Conservation (phyloP, 2,888 invertebrate genomes). For the Coenonympha glycerion region DNA sequence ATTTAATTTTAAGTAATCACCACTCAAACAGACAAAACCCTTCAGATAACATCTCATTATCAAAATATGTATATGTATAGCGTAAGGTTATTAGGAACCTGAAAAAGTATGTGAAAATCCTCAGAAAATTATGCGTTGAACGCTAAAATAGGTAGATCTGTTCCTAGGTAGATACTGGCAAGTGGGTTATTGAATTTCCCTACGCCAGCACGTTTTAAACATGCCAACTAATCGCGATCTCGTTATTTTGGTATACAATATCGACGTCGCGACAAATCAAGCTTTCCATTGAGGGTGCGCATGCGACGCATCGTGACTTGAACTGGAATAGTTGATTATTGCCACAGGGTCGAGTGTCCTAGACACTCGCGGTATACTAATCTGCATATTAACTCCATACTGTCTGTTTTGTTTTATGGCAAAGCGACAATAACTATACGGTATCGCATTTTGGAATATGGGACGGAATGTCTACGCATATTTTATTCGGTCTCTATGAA, state of each 20-base stretch:
- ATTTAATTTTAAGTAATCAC: no score
- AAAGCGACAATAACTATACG: background rate
- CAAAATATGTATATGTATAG: no score
- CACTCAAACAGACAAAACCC: no score
- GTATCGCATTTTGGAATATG: conserved; percentile 10
- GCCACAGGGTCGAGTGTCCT: conserved; percentile 31
- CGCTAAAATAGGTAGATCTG: no score
- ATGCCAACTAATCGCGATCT: background rate
- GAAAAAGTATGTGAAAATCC: no score
- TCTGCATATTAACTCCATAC: conserved; percentile 54
- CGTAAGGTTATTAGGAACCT: no score
- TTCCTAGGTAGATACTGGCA: no score
- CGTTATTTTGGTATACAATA: conserved; percentile 2
- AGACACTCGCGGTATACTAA: conserved; percentile 46
- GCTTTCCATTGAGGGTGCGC: conserved; percentile 38
- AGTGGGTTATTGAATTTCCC: background rate
- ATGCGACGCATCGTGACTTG: conserved; percentile 61
- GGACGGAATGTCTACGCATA: conserved; percentile 5
- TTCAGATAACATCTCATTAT: no score
- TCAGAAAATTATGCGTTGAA: no score
- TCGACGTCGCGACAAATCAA: conserved; percentile 17
- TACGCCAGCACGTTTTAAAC: background rate
- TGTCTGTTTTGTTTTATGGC: conserved; percentile 24
- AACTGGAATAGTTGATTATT: conserved; percentile 57
- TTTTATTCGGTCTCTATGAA: no score